Evolutionary conservation across 2,113 vertebrate genomes (phyloP), one percentile per base, ranked within the genome.

Genomic region (Psephotus haematonotus): DNA sequence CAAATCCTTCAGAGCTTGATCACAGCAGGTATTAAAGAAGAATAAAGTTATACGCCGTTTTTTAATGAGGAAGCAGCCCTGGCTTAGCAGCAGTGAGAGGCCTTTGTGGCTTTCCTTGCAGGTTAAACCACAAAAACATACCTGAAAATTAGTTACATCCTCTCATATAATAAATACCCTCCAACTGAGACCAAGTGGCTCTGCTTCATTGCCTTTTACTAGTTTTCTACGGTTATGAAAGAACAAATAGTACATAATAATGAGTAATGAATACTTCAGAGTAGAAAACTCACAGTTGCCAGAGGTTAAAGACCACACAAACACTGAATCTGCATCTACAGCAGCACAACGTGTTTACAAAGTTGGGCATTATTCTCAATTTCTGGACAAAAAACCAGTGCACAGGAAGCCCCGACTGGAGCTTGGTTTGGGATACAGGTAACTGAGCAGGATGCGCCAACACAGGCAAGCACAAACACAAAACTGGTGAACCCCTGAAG

Each of bases 131-230:
- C 57, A 39, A 33, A 79, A 94, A 15, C 68, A 43, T 70, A 92
- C 49, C 72, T 71, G 82, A 96, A 67, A 90, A 94, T 86, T 77
- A 78, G 87, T 74, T 81, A 94, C 23, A 49, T 47, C 59, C 80
- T 80, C 70, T 78, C 35, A 25, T 64, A 64, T 60, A 90, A 39
- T 71, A 86, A 93, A 88, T 43, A 41, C 46, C 68, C 50, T 86
- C 81, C 44, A 91, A 78, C 60, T 72, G 57, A 52, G 59, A 75
- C 77, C 69, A 91, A 68, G 82, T 65, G 14, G 77, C 49, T 93
- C 65, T 27, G 72, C 95, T 93, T 88, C 95, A 93, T 94, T 96
- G 72, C 83, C 83, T 89, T 96, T 95, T 87, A 92, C 81, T 89
- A 37, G 86, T 62, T 82, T 82, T 79, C 62, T 64, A 22, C 74